Evolutionary conservation across 2,888 invertebrate genomes (phyloP), one percentile per base, ranked within the genome.

Genomic region (Athetis lepigone): DNA sequence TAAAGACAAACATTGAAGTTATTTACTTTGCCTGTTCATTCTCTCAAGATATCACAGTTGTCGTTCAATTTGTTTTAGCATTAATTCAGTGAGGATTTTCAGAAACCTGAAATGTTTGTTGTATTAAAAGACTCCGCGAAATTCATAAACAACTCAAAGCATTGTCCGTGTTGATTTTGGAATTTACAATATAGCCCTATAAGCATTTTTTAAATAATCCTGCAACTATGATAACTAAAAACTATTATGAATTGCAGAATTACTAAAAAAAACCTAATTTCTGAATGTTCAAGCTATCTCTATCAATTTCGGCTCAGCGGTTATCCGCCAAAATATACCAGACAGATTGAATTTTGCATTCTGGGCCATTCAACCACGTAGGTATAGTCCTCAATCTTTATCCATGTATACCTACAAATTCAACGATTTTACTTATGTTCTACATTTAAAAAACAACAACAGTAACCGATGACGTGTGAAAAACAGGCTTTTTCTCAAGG

Each of bases 401-500:
- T 8, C 27, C 1, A 29, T 7, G 11, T 11, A 11, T 29, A 29
- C 29, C 9, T 29, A 11, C 25, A 25, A 4, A 25, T 25, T 4
- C 6, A 3, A 25, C 6, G 6, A 4, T 6, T 6, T 6, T 4
- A 4, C 25, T 4, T n/a, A 43, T 8, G 42, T 36, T 54, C 19
- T 36, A 42, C 42, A 11, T 36, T 42, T 19, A 33, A 51, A 33
- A 4, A 42, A 25, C 13, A 40, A 19, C 13, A 52, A 33, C 7
- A n/a, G 36, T 23, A 64, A 33, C 8, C 13, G 21, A 18, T 45
- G 42, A 67, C 68, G 68, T 45, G 68, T 29, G 21, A 8, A 4
- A 67, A 63, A 63, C 43, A 43, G 9, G 57, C 57, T 18, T 0
- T 45, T 45, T 25, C 13, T 23, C 29, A 19, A 29, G n/a, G 29